Evolutionary conservation across 2,797 vertebrate species (phyloP).

Genomic region (Salmo trutta): DNA sequence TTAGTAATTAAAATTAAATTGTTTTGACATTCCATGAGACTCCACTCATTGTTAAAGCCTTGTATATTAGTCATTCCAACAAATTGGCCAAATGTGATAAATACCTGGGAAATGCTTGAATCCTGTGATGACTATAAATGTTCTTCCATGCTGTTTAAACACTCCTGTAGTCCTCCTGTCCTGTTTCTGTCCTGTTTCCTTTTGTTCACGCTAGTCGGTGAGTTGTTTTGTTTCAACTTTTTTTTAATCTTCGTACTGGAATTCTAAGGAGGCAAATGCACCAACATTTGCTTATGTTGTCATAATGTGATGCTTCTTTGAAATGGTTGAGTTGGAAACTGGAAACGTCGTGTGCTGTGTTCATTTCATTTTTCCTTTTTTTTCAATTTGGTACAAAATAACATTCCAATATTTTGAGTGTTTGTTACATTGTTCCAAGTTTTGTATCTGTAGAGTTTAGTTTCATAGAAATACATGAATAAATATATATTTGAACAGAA

Average conservation of each 20-base stretch:
- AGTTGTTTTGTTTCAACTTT: neutral
- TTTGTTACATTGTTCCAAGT: conserved; percentile 23
- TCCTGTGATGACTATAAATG: conserved; percentile 54
- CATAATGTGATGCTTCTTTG: neutral
- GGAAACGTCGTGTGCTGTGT: neutral
- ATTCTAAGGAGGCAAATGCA: neutral
- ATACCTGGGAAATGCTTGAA: conserved; percentile 83
- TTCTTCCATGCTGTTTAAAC: conserved; percentile 28
- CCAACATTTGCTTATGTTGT: neutral
- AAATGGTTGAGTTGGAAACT: conserved; percentile 1
- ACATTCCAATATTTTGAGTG: neutral
- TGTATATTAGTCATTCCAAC: conserved; percentile 8
- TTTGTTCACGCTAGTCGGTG: neutral
- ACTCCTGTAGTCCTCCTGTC: neutral
- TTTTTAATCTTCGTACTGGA: neutral
- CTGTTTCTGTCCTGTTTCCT: neutral
- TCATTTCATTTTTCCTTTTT: neutral
- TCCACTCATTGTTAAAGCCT: neutral
- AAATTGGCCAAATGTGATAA: conserved; percentile 46
- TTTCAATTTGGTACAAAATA: neutral
- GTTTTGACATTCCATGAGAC: neutral
- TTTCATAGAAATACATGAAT: conserved; percentile 52
- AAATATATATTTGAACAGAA: conserved; percentile 73
- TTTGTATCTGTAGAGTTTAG: conserved; percentile 73
- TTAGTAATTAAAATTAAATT: neutral